Percentiles rank a stretch among this genome's conserved stretches.
phyloP scores from a whole-genome alignment of 1,140 invertebrate genomes.

The Drosophila pseudoananassae region DNA sequence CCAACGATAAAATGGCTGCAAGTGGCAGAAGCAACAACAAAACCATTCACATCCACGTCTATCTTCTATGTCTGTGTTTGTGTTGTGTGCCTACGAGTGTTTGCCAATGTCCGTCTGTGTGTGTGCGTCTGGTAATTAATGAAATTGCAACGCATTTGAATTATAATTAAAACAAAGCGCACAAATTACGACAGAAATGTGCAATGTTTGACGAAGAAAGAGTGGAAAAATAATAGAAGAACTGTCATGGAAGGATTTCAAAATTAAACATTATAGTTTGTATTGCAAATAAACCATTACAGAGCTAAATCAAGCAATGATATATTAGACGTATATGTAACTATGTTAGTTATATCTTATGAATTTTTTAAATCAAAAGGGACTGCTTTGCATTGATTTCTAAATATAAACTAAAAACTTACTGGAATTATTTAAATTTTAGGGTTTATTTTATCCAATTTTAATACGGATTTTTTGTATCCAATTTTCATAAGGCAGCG shows the following conservation, averaged over 20 bases:
- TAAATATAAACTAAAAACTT: too few relatives aligned
- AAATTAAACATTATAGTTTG: not conserved
- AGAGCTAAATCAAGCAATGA: too few relatives aligned
- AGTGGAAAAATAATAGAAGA: constrained; percentile 4
- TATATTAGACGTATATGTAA: too few relatives aligned
- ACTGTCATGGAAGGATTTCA: not conserved
- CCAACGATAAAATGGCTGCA: constrained; percentile 73
- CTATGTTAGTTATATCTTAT: too few relatives aligned
- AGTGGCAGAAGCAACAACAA: constrained; percentile 50
- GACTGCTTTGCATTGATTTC: too few relatives aligned
- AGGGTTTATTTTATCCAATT: not conserved
- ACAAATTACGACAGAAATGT: constrained; percentile 63
- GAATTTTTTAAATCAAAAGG: too few relatives aligned
- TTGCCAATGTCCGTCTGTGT: constrained; percentile 6
- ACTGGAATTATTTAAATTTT: not conserved
- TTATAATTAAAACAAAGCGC: constrained; percentile 83
- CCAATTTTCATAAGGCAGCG: not conserved
- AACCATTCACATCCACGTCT: not conserved
- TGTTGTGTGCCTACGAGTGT: constrained; percentile 14
- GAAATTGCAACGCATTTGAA: constrained; percentile 82
- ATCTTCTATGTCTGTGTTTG: constrained; percentile 26
- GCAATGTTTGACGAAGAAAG: not conserved
- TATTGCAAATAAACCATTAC: too few relatives aligned
- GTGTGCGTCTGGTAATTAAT: constrained; percentile 75
- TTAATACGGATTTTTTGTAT: not conserved